phyloP scores from a whole-genome alignment of 2,797 vertebrate genomes.

The Brachyrhaphis roseni region DNA sequence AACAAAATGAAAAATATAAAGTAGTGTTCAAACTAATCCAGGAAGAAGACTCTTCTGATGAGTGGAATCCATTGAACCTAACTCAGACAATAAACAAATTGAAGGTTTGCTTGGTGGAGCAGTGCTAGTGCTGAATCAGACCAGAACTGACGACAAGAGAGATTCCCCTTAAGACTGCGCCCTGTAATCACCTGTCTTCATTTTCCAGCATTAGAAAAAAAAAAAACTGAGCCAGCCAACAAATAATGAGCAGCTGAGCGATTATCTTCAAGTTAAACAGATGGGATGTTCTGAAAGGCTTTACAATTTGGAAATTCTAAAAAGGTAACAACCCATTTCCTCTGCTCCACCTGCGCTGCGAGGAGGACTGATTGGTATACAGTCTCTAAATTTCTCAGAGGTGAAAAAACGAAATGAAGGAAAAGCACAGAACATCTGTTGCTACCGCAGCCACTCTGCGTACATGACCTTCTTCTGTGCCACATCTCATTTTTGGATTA shows the following conservation, averaged over 20 bases:
- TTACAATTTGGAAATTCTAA: conserved; percentile 42
- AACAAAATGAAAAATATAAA: neutral
- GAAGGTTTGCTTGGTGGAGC: neutral
- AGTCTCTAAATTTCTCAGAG: conserved; percentile 28
- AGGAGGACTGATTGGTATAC: conserved; percentile 34
- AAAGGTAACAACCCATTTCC: conserved; percentile 49
- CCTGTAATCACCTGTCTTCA: conserved; percentile 68
- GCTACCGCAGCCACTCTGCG: conserved; percentile 25
- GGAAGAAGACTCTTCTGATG: neutral
- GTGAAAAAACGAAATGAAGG: conserved; percentile 24
- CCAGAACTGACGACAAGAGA: conserved; percentile 28
- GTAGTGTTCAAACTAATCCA: neutral
- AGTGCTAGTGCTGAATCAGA: conserved; percentile 29
- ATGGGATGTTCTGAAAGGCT: conserved; percentile 30
- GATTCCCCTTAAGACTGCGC: conserved; percentile 54
- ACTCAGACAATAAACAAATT: neutral
- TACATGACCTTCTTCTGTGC: conserved; percentile 46
- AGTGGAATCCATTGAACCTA: neutral
- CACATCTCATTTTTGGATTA: conserved; percentile 55
- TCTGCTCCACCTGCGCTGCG: conserved; percentile 21
- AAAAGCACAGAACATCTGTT: conserved; percentile 24
- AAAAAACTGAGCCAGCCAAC: conserved; percentile 9
- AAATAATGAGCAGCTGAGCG: conserved; percentile 29
- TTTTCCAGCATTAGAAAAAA: conserved; percentile 28
- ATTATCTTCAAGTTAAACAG: conserved; percentile 40